A percentile compares a stretch with the other conserved stretches of the same genome.
Conservation (phyloP, 2,888 invertebrate species). For the Macaria liturata region DNA sequence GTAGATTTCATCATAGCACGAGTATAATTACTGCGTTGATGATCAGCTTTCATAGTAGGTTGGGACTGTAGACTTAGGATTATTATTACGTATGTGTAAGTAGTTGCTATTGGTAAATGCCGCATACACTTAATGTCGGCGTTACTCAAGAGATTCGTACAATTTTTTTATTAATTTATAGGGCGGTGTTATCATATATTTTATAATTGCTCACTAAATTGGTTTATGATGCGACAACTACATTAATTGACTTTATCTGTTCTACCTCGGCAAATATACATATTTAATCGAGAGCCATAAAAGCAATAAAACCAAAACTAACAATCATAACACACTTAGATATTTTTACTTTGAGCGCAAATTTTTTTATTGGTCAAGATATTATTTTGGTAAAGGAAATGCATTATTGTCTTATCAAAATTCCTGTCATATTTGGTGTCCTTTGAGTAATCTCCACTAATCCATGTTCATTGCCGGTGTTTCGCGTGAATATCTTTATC, state of each 20-base stretch:
- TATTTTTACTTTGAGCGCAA: background rate
- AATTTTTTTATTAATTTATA: slow-evolving; percentile 12
- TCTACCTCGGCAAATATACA: background rate
- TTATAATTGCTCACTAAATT: slow-evolving; percentile 14
- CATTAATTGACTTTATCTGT: slow-evolving; percentile 18
- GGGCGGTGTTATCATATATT: slow-evolving; percentile 7
- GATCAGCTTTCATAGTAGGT: too few relatives aligned
- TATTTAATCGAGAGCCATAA: slow-evolving; percentile 11
- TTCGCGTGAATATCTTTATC: background rate
- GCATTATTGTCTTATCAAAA: background rate
- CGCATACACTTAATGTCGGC: background rate
- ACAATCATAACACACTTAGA: background rate
- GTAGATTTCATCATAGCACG: too few relatives aligned
- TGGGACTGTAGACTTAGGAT: too few relatives aligned
- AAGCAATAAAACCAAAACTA: slow-evolving; percentile 12
- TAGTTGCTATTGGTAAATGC: too few relatives aligned
- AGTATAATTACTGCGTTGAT: too few relatives aligned
- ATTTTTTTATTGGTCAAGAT: background rate
- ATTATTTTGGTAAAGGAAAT: background rate
- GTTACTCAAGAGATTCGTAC: slow-evolving; percentile 4
- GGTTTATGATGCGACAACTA: slow-evolving; percentile 20
- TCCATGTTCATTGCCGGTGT: background rate
- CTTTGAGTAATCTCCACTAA: background rate
- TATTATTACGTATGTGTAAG: too few relatives aligned
- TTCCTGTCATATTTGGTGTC: background rate